Conservation (phyloP, 2,113 vertebrate genomes). For the Nycticryphes semicollaris region DNA sequence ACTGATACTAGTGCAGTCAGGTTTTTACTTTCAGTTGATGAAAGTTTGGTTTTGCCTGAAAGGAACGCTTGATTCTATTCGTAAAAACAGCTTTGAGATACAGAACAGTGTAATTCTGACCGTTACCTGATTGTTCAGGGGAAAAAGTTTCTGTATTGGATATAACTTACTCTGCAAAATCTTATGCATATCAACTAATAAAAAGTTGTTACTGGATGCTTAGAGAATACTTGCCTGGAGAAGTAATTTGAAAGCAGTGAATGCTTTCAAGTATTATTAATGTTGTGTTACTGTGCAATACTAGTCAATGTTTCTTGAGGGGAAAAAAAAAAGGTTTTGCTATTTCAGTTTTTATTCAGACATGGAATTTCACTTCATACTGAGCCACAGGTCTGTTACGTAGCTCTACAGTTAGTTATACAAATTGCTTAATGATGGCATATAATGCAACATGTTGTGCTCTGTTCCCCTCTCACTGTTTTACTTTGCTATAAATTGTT, state of each 20-base stretch:
- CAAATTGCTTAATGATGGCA: neutral
- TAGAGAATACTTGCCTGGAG: neutral
- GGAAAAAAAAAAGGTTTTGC: neutral
- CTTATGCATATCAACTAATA: accelerated
- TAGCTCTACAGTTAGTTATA: neutral
- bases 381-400: too few species aligned
- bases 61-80: accelerated
- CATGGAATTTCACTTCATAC: accelerated
- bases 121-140: neutral
- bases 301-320: neutral
- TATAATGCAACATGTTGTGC: neutral
- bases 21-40: neutral
- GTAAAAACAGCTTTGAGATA: accelerated
- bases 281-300: neutral
- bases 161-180: neutral
- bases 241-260: neutral
- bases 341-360: neutral
- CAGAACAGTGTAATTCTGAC: neutral
- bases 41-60: neutral
- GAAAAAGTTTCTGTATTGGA: neutral
- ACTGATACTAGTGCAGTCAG: neutral
- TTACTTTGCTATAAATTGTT: neutral
- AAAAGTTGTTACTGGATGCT: neutral
- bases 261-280: neutral
- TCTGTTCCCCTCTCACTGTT: neutral